These are phyloP conservation scores for Oscheius sp. DNA, from an alignment of 2,888 invertebrate genomes.

Conservation along the genomic window DNA sequence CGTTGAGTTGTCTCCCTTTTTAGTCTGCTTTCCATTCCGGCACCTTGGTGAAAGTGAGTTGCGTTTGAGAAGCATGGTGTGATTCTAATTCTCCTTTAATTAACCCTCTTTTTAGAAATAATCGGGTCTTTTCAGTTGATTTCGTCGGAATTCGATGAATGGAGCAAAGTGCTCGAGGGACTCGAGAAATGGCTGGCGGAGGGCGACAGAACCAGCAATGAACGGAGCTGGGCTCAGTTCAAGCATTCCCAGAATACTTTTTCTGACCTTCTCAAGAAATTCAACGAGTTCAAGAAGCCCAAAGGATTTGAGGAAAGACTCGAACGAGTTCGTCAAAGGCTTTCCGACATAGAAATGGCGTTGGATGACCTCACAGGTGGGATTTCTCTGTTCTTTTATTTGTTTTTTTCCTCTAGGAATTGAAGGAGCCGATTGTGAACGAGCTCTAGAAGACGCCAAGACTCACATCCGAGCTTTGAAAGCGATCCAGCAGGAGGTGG, in stretches of 20 bases:
- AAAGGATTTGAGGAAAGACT: slow-evolving; percentile 57
- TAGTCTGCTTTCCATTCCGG: slow-evolving; percentile 28
- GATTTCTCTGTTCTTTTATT: background rate
- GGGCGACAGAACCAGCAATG: slow-evolving; percentile 37
- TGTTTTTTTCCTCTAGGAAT: slow-evolving; percentile 35
- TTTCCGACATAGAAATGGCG: slow-evolving; percentile 57
- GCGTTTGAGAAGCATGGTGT: background rate
- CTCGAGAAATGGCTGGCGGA: slow-evolving; percentile 51
- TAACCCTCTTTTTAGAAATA: background rate
- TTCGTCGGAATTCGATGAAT: slow-evolving; percentile 60
- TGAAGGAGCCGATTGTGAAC: slow-evolving; percentile 44
- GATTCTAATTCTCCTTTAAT: background rate
- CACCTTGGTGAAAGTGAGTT: slow-evolving; percentile 31
- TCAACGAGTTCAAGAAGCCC: slow-evolving; percentile 63
- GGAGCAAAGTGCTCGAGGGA: slow-evolving; percentile 58
- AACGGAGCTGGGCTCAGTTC: slow-evolving; percentile 47
- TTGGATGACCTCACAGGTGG: slow-evolving; percentile 60
- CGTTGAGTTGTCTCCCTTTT: background rate
- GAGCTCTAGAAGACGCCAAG: slow-evolving; percentile 46
- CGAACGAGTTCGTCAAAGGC: slow-evolving; percentile 36
- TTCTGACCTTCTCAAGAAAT: slow-evolving; percentile 42
- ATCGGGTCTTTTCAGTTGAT: slow-evolving; percentile 43
- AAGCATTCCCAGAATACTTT: slow-evolving; percentile 48
- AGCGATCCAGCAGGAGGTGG: slow-evolving; percentile 25
- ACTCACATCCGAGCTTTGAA: slow-evolving; percentile 29